Evolutionary conservation across 1,140 invertebrate species (phyloP), one percentile per base, ranked within the genome.

Genomic region (Leptopilina clavipes): DNA sequence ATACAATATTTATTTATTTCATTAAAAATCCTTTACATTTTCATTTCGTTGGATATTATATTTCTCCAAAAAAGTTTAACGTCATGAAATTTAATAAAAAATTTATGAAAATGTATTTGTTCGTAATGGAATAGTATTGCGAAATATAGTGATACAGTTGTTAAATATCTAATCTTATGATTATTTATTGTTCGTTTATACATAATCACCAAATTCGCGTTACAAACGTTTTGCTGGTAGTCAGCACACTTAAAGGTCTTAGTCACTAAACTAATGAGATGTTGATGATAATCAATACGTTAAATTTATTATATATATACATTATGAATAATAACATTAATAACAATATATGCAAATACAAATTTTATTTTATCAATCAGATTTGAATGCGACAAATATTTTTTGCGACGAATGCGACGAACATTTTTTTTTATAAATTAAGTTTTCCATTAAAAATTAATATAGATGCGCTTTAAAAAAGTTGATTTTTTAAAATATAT

Each of bases 1-100:
- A 44, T 71, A 71, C 70, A 71, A 76, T 59, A 75, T 76, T 78
- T 54, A 45, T 75, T 75, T 59, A 76, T 77, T 77, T 25, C 22
- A 22, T 59, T 72, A 76, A 72, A 65, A 72, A 72, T 48, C 22
- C 12, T 72, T 72, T 76, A 72, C 37, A 73, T 31, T 25, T 72
- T 70, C n/a, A n/a, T n/a, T 71, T 48, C 65, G 65, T 45, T 70
- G 37, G 12, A 65, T 14, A n/a, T 37, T 31, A 37, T 22, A 14
- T 65, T 65, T 22, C 19, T n/a, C n/a, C n/a, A n/a, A n/a, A 14
- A 14, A 19, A 25, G 5, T 25, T 14, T 59, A 6, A 59, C 19
- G 19, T 65, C 12, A 65, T 25, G 22, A 65, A 65, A 65, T 48
- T 19, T 5, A 65, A 2, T 22, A 31, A 31, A 5, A 31, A 31